Evolutionary conservation across 2,888 invertebrate genomes (phyloP).

Genomic region (Metalampra italica): DNA sequence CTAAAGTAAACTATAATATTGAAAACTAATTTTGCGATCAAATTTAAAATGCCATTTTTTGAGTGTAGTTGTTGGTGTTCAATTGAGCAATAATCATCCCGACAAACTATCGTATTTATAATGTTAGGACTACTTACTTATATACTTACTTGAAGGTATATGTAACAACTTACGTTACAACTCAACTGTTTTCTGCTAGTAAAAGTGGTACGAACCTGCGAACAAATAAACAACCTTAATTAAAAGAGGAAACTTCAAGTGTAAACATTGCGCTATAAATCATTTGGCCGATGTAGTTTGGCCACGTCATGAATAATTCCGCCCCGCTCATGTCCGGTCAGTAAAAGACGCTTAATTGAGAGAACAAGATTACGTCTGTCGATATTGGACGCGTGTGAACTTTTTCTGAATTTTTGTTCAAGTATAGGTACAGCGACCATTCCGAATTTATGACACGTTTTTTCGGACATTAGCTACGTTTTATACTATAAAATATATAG

Average conservation of each 20-base stretch:
- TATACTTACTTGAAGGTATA: no score
- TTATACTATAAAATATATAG: conserved; percentile 10
- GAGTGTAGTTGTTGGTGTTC: no score
- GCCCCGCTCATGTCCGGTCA: conserved; percentile 48
- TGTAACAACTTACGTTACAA: no score
- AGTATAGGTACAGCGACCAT: conserved; percentile 28
- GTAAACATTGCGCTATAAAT: conserved; percentile 32
- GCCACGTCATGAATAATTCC: conserved; percentile 67
- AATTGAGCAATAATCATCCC: no score
- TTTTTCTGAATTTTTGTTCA: conserved; percentile 47
- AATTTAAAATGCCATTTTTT: no score
- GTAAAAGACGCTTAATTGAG: conserved; percentile 66
- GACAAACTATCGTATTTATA: no score
- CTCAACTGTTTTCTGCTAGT: no score
- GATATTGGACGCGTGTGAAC: conserved; percentile 58
- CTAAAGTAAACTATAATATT: no score
- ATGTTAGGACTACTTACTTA: no score
- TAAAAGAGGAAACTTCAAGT: conserved; percentile 13
- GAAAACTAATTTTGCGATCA: no score
- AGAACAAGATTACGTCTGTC: conserved; percentile 57
- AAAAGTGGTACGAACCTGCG: conserved; percentile 21
- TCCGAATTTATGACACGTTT: conserved; percentile 28
- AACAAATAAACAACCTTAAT: conserved; percentile 24
- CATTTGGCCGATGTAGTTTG: conserved; percentile 39
- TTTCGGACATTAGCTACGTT: neutral